phyloP scores from a whole-genome alignment of 2,797 vertebrate species.

The Podargus strigoides region DNA sequence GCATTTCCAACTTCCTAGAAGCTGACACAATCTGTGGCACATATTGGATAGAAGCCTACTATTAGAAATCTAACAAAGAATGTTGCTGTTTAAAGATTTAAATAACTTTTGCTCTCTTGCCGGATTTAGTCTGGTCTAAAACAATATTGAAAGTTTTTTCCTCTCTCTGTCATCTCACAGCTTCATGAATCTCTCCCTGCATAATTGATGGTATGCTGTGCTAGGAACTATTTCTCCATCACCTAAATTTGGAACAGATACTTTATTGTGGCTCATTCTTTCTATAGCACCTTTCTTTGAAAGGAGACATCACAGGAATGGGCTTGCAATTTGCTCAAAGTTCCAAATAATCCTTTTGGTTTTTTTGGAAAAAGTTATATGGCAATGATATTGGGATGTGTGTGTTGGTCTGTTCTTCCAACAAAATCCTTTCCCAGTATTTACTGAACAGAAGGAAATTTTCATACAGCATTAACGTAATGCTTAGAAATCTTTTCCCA shows the following conservation, averaged over 20 bases:
- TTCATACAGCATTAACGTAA: not conserved
- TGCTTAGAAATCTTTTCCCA: not conserved
- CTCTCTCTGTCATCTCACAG: not conserved
- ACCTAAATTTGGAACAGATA: not conserved
- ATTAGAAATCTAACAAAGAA: not conserved
- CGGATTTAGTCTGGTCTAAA: not conserved
- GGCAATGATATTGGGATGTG: not conserved
- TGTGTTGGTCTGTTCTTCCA: not conserved
- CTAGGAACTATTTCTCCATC: not conserved
- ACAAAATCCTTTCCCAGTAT: not conserved
- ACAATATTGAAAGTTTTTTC: not conserved
- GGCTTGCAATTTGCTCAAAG: not conserved
- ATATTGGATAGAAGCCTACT: not conserved
- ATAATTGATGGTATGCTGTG: not conserved
- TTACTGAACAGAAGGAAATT: not conserved
- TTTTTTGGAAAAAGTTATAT: not conserved
- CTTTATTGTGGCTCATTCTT: not conserved
- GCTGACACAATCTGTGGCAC: not conserved
- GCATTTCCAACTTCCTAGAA: not conserved
- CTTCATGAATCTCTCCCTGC: not conserved
- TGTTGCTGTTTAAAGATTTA: not conserved
- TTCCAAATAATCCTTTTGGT: not conserved
- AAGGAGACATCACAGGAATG: not conserved
- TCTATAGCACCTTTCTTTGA: not conserved
- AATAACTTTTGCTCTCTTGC: not conserved